Base-by-base conservation (phyloP, 2,888 invertebrate genomes). In the Sinelater perroti region DNA sequence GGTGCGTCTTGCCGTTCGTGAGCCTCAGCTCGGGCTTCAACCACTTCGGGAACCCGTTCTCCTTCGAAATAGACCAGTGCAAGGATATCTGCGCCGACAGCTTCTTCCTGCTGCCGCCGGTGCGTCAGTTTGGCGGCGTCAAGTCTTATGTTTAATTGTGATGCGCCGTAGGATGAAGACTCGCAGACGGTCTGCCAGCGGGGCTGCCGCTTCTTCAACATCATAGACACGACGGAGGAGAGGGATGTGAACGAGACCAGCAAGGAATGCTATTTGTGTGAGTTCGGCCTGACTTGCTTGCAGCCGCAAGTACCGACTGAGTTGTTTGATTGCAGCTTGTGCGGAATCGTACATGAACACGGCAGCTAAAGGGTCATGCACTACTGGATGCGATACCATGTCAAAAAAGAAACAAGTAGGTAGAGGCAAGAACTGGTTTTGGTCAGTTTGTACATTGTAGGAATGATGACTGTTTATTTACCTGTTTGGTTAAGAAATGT, bases 191-290 rank as follows among this genome's bases (percentile, higher is more conserved):
- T 73, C 52, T 75, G 75, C 53, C 72, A 74, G 45, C 63, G 71
- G 60, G 75, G 75, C 1, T 75, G 75, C 56, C 58, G 70, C 45
- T 71, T 75, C 53, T 75, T 72, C 53, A 72, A 72, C 55, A 68
- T 73, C 36, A 71, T 74, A 18, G 70, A 71, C 54, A 66, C 70
- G 44, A 70, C 70, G 56, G 71, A 71, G 45, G 70, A 72, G 36
- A 57, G 68, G 16, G 68, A 68, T 61, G 51, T 72, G 5, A 74
- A 72, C 47, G 64, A 63, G 28, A 72, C 72, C 18, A 68, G 65
- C 53, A 67, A 68, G 53, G 72, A 73, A 54, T 75, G 75, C 52
- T 62, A 71, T 54, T 61, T 67, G 28, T 72, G 75, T 75, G 70
- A 67, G 72, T 70, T 20, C 5, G 11, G 26, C 20, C 42, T 16